Conservation (phyloP, 1,140 invertebrate species). For the Habropoda laboriosa region DNA sequence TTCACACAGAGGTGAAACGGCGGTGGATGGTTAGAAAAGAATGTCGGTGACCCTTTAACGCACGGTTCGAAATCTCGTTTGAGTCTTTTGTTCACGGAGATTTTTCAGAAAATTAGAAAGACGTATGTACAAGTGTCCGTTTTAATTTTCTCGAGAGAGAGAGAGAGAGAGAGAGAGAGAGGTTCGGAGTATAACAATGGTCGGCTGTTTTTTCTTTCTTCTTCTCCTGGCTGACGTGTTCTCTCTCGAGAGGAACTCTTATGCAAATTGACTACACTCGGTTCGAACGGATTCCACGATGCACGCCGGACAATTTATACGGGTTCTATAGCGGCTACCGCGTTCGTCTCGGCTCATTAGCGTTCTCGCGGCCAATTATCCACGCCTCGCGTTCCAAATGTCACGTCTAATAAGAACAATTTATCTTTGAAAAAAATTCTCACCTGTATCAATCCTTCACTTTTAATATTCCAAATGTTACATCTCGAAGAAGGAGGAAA, state of each 20-base stretch:
- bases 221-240: neutral
- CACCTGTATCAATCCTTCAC: too few species aligned
- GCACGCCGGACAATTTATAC: neutral
- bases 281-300: neutral
- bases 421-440: too few species aligned
- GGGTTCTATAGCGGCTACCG: neutral
- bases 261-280: constrained; percentile 27
- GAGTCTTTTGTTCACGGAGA: neutral
- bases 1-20: constrained; percentile 18
- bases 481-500: too few species aligned
- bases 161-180: too few species aligned
- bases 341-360: constrained; percentile 4
- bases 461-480: too few species aligned
- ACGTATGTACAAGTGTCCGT: neutral
- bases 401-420: too few species aligned
- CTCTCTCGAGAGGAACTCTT: neutral
- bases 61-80: neutral
- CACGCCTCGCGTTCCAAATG: neutral
- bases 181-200: too few species aligned
- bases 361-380: neutral
- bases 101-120: neutral
- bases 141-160: neutral
- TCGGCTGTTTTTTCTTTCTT: neutral
- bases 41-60: neutral
- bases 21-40: neutral